Conservation (phyloP, 2,888 invertebrate genomes). For the Halictus ligatus region DNA sequence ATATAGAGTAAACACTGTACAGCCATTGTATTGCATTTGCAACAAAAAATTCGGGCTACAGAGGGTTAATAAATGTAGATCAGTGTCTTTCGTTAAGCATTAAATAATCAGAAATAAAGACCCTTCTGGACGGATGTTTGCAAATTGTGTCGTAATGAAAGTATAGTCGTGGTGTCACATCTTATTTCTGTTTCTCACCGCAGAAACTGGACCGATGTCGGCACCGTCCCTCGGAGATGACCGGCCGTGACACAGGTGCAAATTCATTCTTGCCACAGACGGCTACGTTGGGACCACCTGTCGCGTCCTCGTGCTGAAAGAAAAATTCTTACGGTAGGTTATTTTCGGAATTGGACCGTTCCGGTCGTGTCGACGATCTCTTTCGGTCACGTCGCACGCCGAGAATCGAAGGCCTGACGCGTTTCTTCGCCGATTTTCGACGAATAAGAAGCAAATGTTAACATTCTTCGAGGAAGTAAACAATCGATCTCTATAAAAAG, state of each 20-base stretch:
- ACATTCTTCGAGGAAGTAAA: neutral
- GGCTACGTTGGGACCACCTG: slow-evolving; percentile 6
- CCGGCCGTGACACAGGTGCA: slow-evolving; percentile 30
- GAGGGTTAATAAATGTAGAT: too few relatives aligned
- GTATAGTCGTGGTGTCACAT: too few relatives aligned
- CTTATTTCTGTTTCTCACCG: neutral
- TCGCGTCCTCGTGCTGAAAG: neutral
- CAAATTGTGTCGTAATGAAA: neutral
- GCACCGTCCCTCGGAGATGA: neutral
- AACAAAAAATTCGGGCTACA: too few relatives aligned
- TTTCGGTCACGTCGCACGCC: neutral
- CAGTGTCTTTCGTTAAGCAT: too few relatives aligned
- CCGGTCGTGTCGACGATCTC: slow-evolving; percentile 1
- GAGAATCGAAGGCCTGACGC: neutral
- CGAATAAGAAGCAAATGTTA: slow-evolving; percentile 18
- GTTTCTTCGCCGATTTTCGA: slow-evolving; percentile 14
- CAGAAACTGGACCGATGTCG: neutral
- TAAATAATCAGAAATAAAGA: neutral
- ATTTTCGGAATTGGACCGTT: slow-evolving; percentile 37
- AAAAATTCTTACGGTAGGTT: slow-evolving; percentile 23
- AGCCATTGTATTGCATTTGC: too few relatives aligned
- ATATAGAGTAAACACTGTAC: too few relatives aligned
- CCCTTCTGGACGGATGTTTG: neutral
- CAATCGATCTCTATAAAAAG: slow-evolving; percentile 8
- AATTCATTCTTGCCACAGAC: slow-evolving; percentile 1